Percentiles rank a stretch among this genome's conserved stretches.
These are phyloP conservation scores for Drosophila mettleri DNA, from an alignment of 2,888 invertebrate genomes.

Conservation along the genomic window DNA sequence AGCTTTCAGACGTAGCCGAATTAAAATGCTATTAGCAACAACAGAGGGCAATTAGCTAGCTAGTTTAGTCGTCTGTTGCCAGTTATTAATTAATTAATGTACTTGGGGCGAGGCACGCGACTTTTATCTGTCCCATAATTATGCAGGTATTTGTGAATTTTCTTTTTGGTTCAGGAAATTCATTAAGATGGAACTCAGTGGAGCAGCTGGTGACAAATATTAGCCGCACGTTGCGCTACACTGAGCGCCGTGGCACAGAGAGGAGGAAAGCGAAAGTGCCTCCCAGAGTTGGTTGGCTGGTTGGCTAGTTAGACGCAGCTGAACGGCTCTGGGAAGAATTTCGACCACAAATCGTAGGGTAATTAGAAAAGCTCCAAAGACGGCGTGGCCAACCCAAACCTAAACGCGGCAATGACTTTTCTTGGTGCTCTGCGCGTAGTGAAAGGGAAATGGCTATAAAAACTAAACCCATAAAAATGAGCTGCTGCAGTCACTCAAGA, in stretches of 20 bases:
- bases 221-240: slow-evolving; percentile 63
- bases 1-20: slow-evolving; percentile 17
- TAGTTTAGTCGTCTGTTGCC: slow-evolving; percentile 21
- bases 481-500: slow-evolving; percentile 56
- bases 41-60: slow-evolving; percentile 43
- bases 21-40: slow-evolving; percentile 59
- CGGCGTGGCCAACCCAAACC: slow-evolving; percentile 25
- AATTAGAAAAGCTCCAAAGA: slow-evolving; percentile 73
- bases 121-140: slow-evolving; percentile 64
- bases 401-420: slow-evolving; percentile 65
- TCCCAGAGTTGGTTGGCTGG: slow-evolving; percentile 37
- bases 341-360: slow-evolving; percentile 79
- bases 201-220: slow-evolving; percentile 62
- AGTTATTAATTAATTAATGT: slow-evolving; percentile 47
- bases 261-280: slow-evolving; percentile 78
- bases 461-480: slow-evolving; percentile 62
- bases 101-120: slow-evolving; percentile 60
- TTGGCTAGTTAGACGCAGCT: slow-evolving; percentile 66
- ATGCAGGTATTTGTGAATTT: slow-evolving; percentile 57
- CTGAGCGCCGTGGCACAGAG: slow-evolving; percentile 35
- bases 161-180: slow-evolving; percentile 50
- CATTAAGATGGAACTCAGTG: slow-evolving; percentile 13
- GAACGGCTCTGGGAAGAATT: slow-evolving; percentile 80
- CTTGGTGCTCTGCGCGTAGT: slow-evolving; percentile 50
- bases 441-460: slow-evolving; percentile 77